A percentile compares a stretch with the other conserved stretches of the same genome.
These are phyloP conservation scores for Sceloporus tristichus DNA, from an alignment of 2,113 vertebrate genomes.

Conservation along the genomic window DNA sequence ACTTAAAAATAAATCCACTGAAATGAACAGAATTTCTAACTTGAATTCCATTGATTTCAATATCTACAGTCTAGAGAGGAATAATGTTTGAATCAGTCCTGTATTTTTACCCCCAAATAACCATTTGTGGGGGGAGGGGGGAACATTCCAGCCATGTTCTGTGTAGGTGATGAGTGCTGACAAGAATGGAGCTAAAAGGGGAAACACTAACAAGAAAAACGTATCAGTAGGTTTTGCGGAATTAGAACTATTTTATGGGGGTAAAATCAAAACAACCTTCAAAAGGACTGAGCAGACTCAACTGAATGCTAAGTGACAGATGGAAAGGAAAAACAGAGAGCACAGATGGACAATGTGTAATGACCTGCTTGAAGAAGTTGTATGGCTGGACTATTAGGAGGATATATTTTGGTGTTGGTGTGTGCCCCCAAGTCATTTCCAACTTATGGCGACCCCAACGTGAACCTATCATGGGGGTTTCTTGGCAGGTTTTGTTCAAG, in stretches of 20 bases:
- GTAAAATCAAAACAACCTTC: background rate
- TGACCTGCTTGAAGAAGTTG: background rate
- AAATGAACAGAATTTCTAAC: too few species aligned
- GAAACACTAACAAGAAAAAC: background rate
- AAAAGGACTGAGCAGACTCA: background rate
- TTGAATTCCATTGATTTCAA: too few species aligned
- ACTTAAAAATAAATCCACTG: too few species aligned
- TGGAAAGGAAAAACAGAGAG: background rate
- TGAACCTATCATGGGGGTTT: too few species aligned
- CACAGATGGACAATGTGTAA: background rate
- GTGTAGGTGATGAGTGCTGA: background rate
- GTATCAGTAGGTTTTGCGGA: background rate
- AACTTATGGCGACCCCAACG: too few species aligned
- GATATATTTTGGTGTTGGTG: too few species aligned
- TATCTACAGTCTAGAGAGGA: too few species aligned
- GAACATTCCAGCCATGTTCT: background rate
- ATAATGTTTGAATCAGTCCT: too few species aligned
- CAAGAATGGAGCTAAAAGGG: background rate
- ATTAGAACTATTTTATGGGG: background rate
- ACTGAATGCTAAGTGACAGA: background rate
- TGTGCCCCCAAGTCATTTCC: too few species aligned
- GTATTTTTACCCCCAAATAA: background rate
- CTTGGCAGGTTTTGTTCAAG: too few species aligned
- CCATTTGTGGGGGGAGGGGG: background rate
- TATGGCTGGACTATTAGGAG: background rate